Base-by-base conservation (phyloP, 2,113 vertebrate species). In the Toxotes chatareus region DNA sequence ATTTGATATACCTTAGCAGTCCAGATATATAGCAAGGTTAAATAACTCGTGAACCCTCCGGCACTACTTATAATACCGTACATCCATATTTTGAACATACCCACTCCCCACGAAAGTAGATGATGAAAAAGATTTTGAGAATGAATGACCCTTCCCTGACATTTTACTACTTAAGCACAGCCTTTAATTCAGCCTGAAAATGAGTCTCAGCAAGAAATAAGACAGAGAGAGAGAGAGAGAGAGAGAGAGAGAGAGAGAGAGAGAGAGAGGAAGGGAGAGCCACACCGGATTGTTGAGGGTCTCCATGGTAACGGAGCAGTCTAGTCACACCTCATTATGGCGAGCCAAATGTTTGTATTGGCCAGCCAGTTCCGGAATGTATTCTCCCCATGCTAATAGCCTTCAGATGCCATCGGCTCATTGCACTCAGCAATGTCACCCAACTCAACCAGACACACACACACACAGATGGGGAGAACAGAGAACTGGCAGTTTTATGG, bases 301-400 rank as follows among this genome's bases (percentile, higher is more conserved):
- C 88, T 83, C 94, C 91, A 94, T 93, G 92, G 93, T 36, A 93
- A 94, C 93, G 16, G 79, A 77, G 76, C 90, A 83, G 92, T 89
- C 92, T 85, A 86, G 94, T 95, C 93, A 95, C 92, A 92, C 91
- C 93, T 95, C 93, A 94, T 95, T 95, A 94, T 73, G 66, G 88
- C 85, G 55, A 85, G 88, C 87, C 72, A 86, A 84, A 80, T 93
- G 92, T 93, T 94, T 92, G 87, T 88, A 92, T 94, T 92, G 94
- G 90, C 86, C 65, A 76, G 84, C 86, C 83, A 92, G 94, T 94
- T 93, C 92, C 89, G 91, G 91, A 94, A 94, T 94, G 90, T 91
- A 88, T 90, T 91, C 92, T 92, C 89, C 87, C 90, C 90, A 92
- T 92, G 93, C 91, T 94, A 95, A 95, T 92, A 90, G 93, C 92